Base-by-base conservation (phyloP, 2,797 vertebrate species). In the Merluccius polli region DNA sequence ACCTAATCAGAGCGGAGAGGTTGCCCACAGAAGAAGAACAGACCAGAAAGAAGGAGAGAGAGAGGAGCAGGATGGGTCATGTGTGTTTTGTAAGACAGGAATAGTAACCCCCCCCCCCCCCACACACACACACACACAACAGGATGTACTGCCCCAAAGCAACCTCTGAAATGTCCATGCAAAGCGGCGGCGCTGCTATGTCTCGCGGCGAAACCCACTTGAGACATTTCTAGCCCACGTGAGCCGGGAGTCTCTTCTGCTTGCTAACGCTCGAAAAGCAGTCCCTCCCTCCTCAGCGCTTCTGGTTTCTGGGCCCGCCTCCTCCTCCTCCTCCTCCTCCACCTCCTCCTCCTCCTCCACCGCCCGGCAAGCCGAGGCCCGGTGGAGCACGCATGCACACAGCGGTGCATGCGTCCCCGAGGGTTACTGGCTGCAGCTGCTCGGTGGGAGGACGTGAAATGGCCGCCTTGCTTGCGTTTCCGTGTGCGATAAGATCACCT, bases 371-470 rank as follows among this genome's bases (percentile, higher is more conserved):
- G 52, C 52, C 52, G 21, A 38, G 36, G 36, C 18, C 63, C 10
- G 5, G 10, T 63, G 30, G 63, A 27, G 63, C 6, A 15, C 11
- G 52, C 33, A 15, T 27, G 52, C 33, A 41, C 71, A n/a, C 75
- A 82, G 69, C 78, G 79, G 74, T 75, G 70, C 30, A 24, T 33
- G 72, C 65, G 69, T 71, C 41, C 3, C n/a, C 52, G 18, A 73
- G 68, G 75, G 78, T 80, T 78, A 44, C 38, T 44, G 41, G 18
- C 65, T 78, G 72, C 76, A 85, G 79, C 82, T 79, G 77, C 27
- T 24, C 5, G 68, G 12, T 33, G 77, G 27, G 18, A 52, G 48
- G 4, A 29, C 72, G 29, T 71, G 59, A 82, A 83, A 79, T 44
- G 33, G 71, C 38, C 41, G 70, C 48, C 69, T 68, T 24, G 18